A percentile compares a stretch with the other conserved stretches of the same genome.
Conservation (phyloP, 2,888 invertebrate genomes). For the Oxytorus armatus region DNA sequence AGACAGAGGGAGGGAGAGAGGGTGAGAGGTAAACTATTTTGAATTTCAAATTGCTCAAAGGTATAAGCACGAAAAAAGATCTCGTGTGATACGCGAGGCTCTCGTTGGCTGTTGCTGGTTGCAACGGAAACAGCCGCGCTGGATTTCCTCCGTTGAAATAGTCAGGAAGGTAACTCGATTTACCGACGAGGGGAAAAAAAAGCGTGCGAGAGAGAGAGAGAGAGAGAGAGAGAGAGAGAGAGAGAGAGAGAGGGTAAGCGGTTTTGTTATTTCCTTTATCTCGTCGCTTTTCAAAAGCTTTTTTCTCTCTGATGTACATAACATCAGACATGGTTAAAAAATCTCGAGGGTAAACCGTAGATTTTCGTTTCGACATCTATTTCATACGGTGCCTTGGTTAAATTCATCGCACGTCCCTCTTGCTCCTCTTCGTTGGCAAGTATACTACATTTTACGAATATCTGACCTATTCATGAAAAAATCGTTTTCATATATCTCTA, state of each 20-base stretch:
- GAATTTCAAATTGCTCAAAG: conserved; percentile 78
- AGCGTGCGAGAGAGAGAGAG: conserved; percentile 18
- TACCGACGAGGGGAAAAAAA: conserved; percentile 31
- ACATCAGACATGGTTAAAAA: conserved; percentile 41
- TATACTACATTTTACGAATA: conserved; percentile 24
- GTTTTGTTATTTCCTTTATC: conserved; percentile 46
- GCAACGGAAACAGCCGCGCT: conserved; percentile 46
- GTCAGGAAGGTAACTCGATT: conserved; percentile 55
- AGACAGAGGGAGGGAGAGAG: conserved; percentile 14
- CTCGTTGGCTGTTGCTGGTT: conserved; percentile 65
- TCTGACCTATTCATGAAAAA: conserved; percentile 21
- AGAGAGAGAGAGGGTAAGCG: conserved; percentile 22
- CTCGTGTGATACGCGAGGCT: conserved; percentile 62
- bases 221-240: conserved; percentile 7
- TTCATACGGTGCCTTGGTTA: conserved; percentile 27
- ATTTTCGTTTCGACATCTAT: conserved; percentile 22
- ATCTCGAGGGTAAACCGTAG: conserved; percentile 16
- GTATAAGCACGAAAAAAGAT: conserved; percentile 69
- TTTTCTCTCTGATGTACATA: conserved; percentile 42
- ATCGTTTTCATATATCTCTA: background rate
- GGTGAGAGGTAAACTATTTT: conserved; percentile 77
- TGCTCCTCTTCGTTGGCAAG: conserved; percentile 18
- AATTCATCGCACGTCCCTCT: conserved; percentile 48
- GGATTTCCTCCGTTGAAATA: conserved; percentile 58
- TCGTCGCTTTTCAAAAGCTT: conserved; percentile 48